Conservation (phyloP, 2,797 vertebrate species). For the Molothrus aeneus region DNA sequence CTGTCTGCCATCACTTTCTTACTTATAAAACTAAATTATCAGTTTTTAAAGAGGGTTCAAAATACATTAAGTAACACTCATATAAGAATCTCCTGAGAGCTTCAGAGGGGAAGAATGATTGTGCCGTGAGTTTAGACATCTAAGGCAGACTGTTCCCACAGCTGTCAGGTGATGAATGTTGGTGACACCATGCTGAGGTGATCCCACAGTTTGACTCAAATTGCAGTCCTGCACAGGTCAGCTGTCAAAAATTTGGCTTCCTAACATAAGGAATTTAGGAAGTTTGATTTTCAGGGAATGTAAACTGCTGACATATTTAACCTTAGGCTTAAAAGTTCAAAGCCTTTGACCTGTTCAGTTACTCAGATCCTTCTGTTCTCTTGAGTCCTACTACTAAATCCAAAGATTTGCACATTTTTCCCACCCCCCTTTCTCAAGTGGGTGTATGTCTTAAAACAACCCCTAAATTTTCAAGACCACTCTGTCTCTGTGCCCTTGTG, state of each 20-base stretch:
- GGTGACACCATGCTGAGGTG: not conserved
- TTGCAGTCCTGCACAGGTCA: not conserved
- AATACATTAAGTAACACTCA: not conserved
- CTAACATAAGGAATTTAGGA: not conserved
- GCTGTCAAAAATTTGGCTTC: not conserved
- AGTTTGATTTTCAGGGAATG: not conserved
- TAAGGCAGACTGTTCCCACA: not conserved
- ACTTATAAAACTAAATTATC: not conserved
- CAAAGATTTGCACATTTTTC: too few relatives aligned
- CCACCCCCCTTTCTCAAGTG: fast-evolving
- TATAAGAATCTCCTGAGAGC: not conserved
- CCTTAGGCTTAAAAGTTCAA: not conserved
- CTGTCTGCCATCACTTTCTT: not conserved
- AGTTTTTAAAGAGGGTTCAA: not conserved
- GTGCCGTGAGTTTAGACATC: not conserved
- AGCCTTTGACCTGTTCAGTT: not conserved
- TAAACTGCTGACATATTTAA: not conserved
- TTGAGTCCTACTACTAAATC: not conserved
- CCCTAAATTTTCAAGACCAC: not conserved
- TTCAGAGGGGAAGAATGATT: not conserved
- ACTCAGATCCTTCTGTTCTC: not conserved
- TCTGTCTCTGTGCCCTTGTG: not conserved
- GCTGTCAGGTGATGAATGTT: not conserved
- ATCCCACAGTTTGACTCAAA: not conserved
- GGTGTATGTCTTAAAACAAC: not conserved